These are phyloP conservation scores for Ameiurus melas DNA, from an alignment of 2,113 vertebrate species.

Conservation along the genomic window DNA sequence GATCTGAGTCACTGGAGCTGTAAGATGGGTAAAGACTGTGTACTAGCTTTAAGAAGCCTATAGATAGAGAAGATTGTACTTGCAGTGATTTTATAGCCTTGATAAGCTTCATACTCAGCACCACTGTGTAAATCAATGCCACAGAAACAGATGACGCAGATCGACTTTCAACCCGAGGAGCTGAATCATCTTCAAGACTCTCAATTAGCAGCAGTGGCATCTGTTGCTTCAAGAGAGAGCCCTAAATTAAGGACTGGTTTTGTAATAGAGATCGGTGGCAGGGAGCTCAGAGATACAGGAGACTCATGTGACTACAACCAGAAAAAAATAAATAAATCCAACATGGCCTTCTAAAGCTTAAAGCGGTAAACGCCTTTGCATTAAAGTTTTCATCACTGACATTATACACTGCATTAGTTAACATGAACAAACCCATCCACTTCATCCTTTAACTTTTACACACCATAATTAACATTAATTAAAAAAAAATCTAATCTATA, in stretches of 20 bases:
- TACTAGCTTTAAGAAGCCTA: background rate
- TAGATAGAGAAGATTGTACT: background rate
- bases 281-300: background rate
- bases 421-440: too few relatives aligned
- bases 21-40: background rate
- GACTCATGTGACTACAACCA: too few relatives aligned
- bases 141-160: background rate
- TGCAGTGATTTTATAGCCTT: background rate
- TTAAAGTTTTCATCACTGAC: too few relatives aligned
- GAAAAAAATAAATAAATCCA: background rate
- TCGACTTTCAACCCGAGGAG: background rate
- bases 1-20: background rate
- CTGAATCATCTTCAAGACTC: background rate
- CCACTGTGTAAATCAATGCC: background rate
- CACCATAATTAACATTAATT: too few relatives aligned
- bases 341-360: background rate
- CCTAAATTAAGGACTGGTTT: background rate
- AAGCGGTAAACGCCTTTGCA: background rate
- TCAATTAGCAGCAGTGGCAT: background rate
- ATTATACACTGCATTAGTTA: too few relatives aligned
- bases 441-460: too few relatives aligned
- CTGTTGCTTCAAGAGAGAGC: background rate
- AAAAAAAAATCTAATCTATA: too few relatives aligned
- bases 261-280: background rate
- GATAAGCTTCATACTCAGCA: background rate